Percentiles rank a stretch among this genome's conserved stretches.
Evolutionary conservation across 2,797 vertebrate genomes (phyloP).

Genomic region (Threskiornis aethiopicus): DNA sequence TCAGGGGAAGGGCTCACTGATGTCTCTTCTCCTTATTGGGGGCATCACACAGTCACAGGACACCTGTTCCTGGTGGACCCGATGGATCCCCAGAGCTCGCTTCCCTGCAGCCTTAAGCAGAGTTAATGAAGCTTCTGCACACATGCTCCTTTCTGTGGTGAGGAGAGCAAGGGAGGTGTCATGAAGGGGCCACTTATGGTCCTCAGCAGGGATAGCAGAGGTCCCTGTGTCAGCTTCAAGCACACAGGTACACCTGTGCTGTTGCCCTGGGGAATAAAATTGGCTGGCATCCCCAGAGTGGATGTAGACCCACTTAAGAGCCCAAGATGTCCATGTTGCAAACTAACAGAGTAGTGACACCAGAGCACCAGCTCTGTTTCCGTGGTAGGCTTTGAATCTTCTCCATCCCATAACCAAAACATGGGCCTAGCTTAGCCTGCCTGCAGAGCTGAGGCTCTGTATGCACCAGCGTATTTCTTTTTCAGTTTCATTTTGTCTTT

Average conservation of each 20-base stretch:
- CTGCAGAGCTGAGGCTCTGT: not conserved
- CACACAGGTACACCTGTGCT: not conserved
- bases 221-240: not conserved
- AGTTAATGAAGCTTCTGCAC: not conserved
- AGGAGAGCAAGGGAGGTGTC: not conserved
- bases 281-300: no score
- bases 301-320: not conserved
- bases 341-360: rapidly evolving
- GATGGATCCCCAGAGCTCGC: not conserved
- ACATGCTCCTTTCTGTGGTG: rapidly evolving
- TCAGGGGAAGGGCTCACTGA: not conserved
- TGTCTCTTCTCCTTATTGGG: not conserved
- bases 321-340: not conserved
- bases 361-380: not conserved
- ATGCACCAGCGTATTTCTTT: not conserved
- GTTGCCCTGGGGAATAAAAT: not conserved
- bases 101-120: not conserved
- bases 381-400: not conserved
- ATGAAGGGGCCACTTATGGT: no score
- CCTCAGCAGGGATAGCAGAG: not conserved
- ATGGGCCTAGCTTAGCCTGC: not conserved
- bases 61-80: not conserved
- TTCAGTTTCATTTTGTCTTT: not conserved
- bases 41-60: no score
- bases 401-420: not conserved